Conservation (phyloP, 2,888 invertebrate genomes). For the Caenorhabditis becei region DNA sequence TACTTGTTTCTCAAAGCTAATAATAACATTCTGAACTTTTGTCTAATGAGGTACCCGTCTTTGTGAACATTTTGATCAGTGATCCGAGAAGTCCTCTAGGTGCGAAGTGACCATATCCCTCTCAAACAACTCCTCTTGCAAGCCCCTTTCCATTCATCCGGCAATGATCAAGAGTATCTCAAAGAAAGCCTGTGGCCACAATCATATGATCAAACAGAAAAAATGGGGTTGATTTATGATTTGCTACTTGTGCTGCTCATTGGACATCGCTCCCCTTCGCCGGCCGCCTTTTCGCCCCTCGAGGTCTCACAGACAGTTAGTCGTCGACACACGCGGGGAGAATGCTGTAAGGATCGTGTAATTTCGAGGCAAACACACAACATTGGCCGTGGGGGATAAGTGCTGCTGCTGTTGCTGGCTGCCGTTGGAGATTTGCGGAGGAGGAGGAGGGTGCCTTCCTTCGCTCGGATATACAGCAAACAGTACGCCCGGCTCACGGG, state of each 20-base stretch:
- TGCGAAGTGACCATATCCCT: neutral
- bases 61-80: too few relatives aligned
- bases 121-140: neutral
- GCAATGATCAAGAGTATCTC: neutral
- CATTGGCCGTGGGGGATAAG: slow-evolving; percentile 37
- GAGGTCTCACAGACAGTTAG: slow-evolving; percentile 22
- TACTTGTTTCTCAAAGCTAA: too few relatives aligned
- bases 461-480: slow-evolving; percentile 40
- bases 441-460: slow-evolving; percentile 20
- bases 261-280: slow-evolving; percentile 20
- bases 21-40: too few relatives aligned
- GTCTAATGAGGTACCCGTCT: too few relatives aligned
- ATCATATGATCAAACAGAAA: slow-evolving; percentile 45
- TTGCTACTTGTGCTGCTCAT: slow-evolving; percentile 26
- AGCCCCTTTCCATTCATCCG: neutral
- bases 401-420: too few relatives aligned
- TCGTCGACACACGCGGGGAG: neutral
- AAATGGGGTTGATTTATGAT: slow-evolving; percentile 41
- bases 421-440: slow-evolving; percentile 61
- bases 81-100: too few relatives aligned
- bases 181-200: slow-evolving; percentile 3
- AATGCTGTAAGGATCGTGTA: slow-evolving; percentile 60
- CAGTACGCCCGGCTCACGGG: slow-evolving; percentile 40
- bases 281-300: slow-evolving; percentile 17
- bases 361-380: slow-evolving; percentile 51